phyloP scores from a whole-genome alignment of 2,888 invertebrate genomes.

The Thera obeliscata region DNA sequence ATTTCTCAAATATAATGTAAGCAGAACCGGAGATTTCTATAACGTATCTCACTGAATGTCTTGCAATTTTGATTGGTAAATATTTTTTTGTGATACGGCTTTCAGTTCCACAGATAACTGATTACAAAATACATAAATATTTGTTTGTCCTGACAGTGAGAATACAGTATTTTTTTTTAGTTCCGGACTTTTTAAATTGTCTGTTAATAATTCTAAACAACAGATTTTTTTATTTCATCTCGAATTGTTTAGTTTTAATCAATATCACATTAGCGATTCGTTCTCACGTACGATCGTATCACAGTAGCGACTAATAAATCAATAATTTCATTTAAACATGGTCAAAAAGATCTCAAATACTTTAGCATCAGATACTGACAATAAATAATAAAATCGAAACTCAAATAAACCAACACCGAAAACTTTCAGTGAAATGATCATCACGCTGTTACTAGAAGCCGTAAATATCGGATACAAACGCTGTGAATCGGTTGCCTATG shows the following conservation, averaged over 20 bases:
- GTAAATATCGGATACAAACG: slow-evolving; percentile 68
- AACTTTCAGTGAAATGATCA: slow-evolving; percentile 30
- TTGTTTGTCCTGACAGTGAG: slow-evolving; percentile 1
- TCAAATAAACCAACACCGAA: slow-evolving; percentile 1
- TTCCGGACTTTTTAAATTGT: too few species aligned
- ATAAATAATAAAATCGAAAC: background rate
- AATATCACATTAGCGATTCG: too few species aligned
- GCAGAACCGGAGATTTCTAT: slow-evolving; percentile 23
- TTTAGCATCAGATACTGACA: background rate
- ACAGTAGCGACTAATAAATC: background rate
- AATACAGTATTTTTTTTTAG: too few species aligned
- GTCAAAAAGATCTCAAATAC: too few species aligned
- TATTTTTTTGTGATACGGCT: slow-evolving; percentile 24
- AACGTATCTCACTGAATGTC: slow-evolving; percentile 24
- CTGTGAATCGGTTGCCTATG: slow-evolving; percentile 80
- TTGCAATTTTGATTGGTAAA: slow-evolving; percentile 18
- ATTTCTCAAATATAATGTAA: slow-evolving; percentile 38
- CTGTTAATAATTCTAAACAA: too few species aligned
- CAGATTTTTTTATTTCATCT: too few species aligned
- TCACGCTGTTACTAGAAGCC: slow-evolving; percentile 38
- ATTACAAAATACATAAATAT: slow-evolving; percentile 18
- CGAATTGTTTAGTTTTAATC: too few species aligned
- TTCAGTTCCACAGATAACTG: slow-evolving; percentile 10
- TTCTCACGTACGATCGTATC: too few species aligned
- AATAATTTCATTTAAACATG: background rate